phyloP scores from a whole-genome alignment of 1,140 invertebrate genomes.

The Araneus ventricosus region DNA sequence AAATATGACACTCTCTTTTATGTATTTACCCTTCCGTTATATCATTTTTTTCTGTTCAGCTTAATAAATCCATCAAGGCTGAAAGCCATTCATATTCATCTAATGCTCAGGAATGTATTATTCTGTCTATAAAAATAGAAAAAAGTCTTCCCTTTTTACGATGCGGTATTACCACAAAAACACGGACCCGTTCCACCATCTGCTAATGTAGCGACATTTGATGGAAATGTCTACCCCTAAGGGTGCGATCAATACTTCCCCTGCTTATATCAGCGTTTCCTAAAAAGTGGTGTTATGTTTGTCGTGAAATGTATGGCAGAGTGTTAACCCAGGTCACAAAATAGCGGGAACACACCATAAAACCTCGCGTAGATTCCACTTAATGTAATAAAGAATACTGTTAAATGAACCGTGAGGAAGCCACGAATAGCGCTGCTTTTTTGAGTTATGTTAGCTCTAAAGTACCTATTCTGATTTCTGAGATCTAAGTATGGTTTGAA shows the following conservation, averaged over 20 bases:
- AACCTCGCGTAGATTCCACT: background rate
- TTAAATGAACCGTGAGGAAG: too few species aligned
- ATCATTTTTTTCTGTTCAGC: too few species aligned
- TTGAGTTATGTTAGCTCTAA: background rate
- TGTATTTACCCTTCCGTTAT: too few species aligned
- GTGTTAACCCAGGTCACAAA: background rate
- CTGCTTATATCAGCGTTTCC: background rate
- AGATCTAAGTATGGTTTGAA: too few species aligned
- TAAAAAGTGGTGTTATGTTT: background rate
- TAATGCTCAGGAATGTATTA: background rate
- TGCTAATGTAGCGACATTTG: background rate
- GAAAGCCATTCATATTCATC: constrained; percentile 1
- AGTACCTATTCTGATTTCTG: too few species aligned
- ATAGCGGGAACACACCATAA: background rate
- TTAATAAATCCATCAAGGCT: too few species aligned
- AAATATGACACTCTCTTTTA: too few species aligned
- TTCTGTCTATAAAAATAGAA: background rate
- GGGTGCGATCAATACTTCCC: background rate
- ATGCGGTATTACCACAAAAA: background rate
- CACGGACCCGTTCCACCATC: background rate
- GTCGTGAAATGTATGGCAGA: background rate
- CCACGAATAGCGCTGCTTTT: background rate
- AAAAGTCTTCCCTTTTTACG: background rate
- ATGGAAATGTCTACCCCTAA: background rate
- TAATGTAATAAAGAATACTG: background rate